Evolutionary conservation across 2,888 invertebrate species (phyloP).

Genomic region (Blastobasis lacticolella): DNA sequence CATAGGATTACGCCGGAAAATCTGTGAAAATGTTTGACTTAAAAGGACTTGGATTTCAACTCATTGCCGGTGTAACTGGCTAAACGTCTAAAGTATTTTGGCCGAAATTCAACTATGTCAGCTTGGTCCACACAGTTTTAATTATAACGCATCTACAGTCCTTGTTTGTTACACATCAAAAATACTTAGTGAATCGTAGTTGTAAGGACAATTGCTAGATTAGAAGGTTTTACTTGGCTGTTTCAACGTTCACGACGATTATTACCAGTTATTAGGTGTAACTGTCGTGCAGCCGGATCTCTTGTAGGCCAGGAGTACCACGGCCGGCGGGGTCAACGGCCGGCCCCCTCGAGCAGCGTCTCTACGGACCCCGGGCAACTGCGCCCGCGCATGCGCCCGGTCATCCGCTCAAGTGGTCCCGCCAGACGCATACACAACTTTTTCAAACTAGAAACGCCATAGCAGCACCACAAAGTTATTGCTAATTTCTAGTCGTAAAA

Average conservation of each 20-base stretch:
- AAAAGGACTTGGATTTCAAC: not conserved
- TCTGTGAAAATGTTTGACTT: slow-evolving; percentile 18
- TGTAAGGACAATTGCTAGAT: too few species aligned
- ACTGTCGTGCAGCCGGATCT: slow-evolving; percentile 13
- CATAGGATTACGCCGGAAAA: slow-evolving; percentile 29
- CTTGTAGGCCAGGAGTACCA: slow-evolving; percentile 69
- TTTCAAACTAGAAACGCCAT: too few species aligned
- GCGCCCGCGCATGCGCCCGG: slow-evolving; percentile 42
- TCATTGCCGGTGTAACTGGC: not conserved
- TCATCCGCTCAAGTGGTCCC: slow-evolving; percentile 33
- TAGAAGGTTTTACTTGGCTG: not conserved
- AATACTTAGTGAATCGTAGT: too few species aligned
- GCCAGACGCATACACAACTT: not conserved
- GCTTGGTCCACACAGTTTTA: too few species aligned
- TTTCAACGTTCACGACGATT: slow-evolving; percentile 1
- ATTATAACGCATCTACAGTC: too few species aligned
- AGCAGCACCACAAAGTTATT: too few species aligned
- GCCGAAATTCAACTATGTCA: too few species aligned
- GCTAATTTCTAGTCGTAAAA: too few species aligned
- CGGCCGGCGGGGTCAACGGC: slow-evolving; percentile 55
- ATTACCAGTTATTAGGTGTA: slow-evolving; percentile 6
- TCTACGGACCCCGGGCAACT: slow-evolving; percentile 44
- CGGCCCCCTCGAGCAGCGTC: slow-evolving; percentile 34
- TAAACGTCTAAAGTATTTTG: too few species aligned
- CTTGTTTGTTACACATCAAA: too few species aligned